Evolutionary conservation across 2,888 invertebrate species (phyloP).

Genomic region (Diadegma fenestrale): DNA sequence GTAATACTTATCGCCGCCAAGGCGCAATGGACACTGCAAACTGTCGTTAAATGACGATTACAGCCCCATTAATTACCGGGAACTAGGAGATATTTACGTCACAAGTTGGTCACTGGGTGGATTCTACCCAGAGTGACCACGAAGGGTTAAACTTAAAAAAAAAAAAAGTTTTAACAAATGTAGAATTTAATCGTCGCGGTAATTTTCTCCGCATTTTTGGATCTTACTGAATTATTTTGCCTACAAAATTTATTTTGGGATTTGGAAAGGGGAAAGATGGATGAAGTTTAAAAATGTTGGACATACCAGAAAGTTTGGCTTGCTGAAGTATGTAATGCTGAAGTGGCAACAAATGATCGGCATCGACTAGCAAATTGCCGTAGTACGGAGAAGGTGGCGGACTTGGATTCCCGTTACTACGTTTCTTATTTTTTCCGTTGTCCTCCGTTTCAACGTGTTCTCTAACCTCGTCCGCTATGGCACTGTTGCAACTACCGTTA

Average conservation of each 20-base stretch:
- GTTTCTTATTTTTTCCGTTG: slow-evolving; percentile 80
- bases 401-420: slow-evolving; percentile 83
- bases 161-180: too few relatives aligned
- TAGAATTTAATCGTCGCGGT: too few relatives aligned
- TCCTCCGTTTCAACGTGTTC: slow-evolving; percentile 74
- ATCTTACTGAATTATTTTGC: too few relatives aligned
- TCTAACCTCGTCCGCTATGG: slow-evolving; percentile 78
- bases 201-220: too few relatives aligned
- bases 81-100: too few relatives aligned
- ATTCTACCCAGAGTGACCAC: too few relatives aligned
- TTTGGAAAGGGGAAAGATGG: background rate
- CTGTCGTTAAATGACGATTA: too few relatives aligned
- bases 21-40: too few relatives aligned
- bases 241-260: background rate
- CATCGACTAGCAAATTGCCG: slow-evolving; percentile 82
- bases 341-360: slow-evolving; percentile 91
- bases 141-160: too few relatives aligned
- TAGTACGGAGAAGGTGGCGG: slow-evolving; percentile 83
- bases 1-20: too few relatives aligned
- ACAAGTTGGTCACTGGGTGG: too few relatives aligned
- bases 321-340: slow-evolving; percentile 96
- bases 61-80: too few relatives aligned
- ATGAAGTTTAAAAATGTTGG: background rate
- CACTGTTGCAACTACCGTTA: slow-evolving; percentile 77
- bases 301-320: slow-evolving; percentile 89